Base-by-base conservation (phyloP, 2,797 vertebrate genomes). In the Epinephelus malabaricus region DNA sequence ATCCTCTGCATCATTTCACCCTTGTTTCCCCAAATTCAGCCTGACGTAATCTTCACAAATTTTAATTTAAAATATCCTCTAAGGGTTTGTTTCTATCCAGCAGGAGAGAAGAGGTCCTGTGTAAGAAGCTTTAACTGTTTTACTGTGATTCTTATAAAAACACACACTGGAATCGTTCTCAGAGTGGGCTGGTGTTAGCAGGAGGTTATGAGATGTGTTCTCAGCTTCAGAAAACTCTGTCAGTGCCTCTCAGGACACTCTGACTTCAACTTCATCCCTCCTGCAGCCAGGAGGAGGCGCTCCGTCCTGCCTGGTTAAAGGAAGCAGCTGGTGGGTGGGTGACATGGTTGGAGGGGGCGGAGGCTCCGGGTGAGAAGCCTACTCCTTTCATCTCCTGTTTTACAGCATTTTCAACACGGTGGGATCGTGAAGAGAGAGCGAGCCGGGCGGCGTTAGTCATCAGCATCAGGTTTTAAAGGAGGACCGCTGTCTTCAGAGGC, bases 401-500 rank as follows among this genome's bases (percentile, higher is more conserved):
- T 9, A 40, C 14, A 23, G 62, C 30, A 0, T 74, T 81, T 72
- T 76, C 61, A 79, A 65, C 83, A 78, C 70, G 46, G 74, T 10
- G 54, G 71, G 60, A 43, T 83, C n/a, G 27, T 79, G 84, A 67
- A 78, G 81, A 70, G 69, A 58, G 65, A 46, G 66, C 40, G 63
- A 56, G 64, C 40, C 17, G 2, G 49, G 72, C 9, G 7, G 23
- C 19, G 38, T 77, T 95, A 95, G 78, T 95, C 94, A 0, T 94
- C 94, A 0, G 86, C 74, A 27, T 88, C 89, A 4, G 81, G 92
- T 81, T 92, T 85, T 77, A 92, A 71, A 17, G 97, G 96, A 1
- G 97, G 97, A 17, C 82, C 95, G 14, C 86, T 93, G 1, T 96
- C 95, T 7, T 97, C 95, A 0, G 83, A 91, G 55, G 90, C 87